Evolutionary conservation across 2,113 vertebrate species (phyloP), one percentile per base, ranked within the genome.

Genomic region (Lophotis ruficrista): DNA sequence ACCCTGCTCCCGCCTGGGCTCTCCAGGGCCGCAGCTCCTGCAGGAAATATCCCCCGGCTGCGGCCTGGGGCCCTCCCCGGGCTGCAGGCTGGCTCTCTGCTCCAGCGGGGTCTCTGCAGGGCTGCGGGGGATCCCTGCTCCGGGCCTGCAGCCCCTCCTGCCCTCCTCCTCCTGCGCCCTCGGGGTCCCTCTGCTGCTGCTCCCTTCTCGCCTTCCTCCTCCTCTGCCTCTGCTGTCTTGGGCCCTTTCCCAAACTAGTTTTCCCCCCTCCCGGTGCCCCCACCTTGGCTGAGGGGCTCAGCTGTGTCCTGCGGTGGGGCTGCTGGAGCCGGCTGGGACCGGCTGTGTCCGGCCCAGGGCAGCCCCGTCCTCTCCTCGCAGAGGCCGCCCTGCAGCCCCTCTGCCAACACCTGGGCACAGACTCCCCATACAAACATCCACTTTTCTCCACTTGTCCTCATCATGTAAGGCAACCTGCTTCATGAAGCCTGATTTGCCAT

Each of bases 321-420:
- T 9, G 3, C 10, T 10, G 20, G 47, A 48, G 47, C 47, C 10
- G 47, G 18, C 20, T 48, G 47, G 47, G 51, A 51, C 50, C 23
- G 25, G 10, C 22, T 45, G 27, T 43, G 28, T 31, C 41, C 22
- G 12, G 28, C 19, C 8, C 9, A 14, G 61, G 38, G 69, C 20
- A 38, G 28, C 14, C 28, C 19, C 2, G 12, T n/a, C 19, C 9
- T 37, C 70, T 72, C 24, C 35, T 25, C 35, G 37, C 58, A 37
- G 8, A 37, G 23, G 9, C 24, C 25, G 25, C 23, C n/a, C 23
- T 25, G 35, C 35, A 37, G 58, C 58, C 12, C 14, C 21, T 16
- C 10, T 18, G 35, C 6, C 11, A 7, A 3, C 1, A 0, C 25
- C 30, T 13, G 38, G 12, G 25, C 38, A 53, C 0, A 0, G 50